Evolutionary conservation across 1,140 invertebrate genomes (phyloP), one percentile per base, ranked within the genome.

Genomic region (Cephus cinctus): DNA sequence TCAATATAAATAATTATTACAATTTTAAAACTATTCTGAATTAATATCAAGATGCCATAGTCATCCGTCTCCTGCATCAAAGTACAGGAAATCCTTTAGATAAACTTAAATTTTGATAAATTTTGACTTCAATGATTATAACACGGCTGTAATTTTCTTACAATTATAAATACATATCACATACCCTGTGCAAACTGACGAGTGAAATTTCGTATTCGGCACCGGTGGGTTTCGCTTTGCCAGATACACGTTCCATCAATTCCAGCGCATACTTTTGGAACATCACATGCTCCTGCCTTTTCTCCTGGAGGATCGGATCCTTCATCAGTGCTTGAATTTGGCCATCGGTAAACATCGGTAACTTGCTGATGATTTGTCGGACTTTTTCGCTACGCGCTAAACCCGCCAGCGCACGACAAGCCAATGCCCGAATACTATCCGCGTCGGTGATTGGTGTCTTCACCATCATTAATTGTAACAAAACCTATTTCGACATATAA

Each of bases 401-500:
- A 2, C 96, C 97, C 43, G 91, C 89, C 12, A 98, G 78, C 2
- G 94, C 94, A 57, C 92, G 82, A 65, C 95, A 96, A 2, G 96
- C 92, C 56, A 98, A 77, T 3, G 91, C 90, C 25, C 96, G 79
- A 56, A 98, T 90, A 31, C 87, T 87, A 76, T 98, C 96, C 3
- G 96, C 96, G 80, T 98, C 96, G 1, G 94, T 98, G 16, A 98
- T 92, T 0, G 96, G 96, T 6, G 87, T 88, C 78, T 97, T 98
- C 4, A 91, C 86, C 70, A 89, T 86, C 83, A 98, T 87, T 25
- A 97, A 77, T 53, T 86, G 86, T 1, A 91, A 65, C 15, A 91
- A 67, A 27, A 87, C 82, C 83, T 84, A 51, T 5, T 41, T 27
- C 34, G 27, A 41, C 41, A 21, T 47, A 52, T 40, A 47, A 43